Evolutionary conservation across 2,797 vertebrate species (phyloP).

Genomic region (Liparis tanakae): DNA sequence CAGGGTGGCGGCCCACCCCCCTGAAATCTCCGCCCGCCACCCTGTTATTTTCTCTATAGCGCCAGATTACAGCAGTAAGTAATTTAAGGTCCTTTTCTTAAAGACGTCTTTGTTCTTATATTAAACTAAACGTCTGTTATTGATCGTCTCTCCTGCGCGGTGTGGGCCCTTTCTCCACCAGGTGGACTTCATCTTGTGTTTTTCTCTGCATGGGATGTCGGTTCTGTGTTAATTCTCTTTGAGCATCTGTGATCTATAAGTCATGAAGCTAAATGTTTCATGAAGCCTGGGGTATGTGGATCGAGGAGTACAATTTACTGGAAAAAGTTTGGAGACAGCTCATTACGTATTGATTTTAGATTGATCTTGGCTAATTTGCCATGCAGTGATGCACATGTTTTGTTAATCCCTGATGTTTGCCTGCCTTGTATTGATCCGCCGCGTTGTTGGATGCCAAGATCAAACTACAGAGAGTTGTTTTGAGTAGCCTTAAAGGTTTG

Average conservation of each 20-base stretch:
- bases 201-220: background rate
- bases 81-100: no score
- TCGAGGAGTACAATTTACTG: constrained; percentile 48
- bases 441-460: constrained; percentile 43
- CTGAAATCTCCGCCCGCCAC: no score
- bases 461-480: constrained; percentile 33
- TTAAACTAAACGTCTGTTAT: no score
- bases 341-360: constrained; percentile 64
- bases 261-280: constrained; percentile 65
- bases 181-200: constrained; percentile 23
- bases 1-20: no score
- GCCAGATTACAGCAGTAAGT: no score
- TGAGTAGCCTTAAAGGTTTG: background rate
- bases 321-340: constrained; percentile 59
- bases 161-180: constrained; percentile 4
- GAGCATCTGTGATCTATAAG: constrained; percentile 59
- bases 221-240: constrained; percentile 24
- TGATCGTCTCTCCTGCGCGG: no score
- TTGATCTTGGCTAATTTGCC: constrained; percentile 64
- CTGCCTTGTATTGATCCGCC: constrained; percentile 45
- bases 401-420: constrained; percentile 46
- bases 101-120: no score
- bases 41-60: no score
- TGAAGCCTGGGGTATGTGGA: constrained; percentile 27
- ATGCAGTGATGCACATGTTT: constrained; percentile 46